These are phyloP conservation scores for Psittacula echo DNA, from an alignment of 2,797 vertebrate genomes.

Conservation along the genomic window DNA sequence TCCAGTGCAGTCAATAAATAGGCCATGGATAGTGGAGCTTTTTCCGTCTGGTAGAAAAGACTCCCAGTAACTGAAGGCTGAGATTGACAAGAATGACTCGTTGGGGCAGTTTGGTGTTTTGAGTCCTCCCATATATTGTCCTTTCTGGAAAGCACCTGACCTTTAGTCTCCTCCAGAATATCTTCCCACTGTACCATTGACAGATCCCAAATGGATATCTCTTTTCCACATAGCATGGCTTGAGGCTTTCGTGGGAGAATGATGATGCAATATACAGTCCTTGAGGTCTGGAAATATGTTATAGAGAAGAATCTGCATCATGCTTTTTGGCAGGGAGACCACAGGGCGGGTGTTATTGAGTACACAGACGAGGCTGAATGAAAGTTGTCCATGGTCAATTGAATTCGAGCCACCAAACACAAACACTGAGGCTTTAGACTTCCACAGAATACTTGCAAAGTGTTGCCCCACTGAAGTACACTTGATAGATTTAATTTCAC, in stretches of 20 bases:
- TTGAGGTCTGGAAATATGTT: neutral
- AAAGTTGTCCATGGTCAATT: neutral
- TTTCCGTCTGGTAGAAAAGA: neutral
- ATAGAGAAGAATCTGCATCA: neutral
- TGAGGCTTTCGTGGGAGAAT: neutral
- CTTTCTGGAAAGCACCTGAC: neutral
- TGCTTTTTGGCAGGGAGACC: neutral
- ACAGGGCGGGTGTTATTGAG: neutral
- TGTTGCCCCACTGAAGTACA: rapidly evolving
- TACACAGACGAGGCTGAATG: neutral
- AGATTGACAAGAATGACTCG: neutral
- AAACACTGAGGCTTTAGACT: neutral
- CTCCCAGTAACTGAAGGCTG: neutral
- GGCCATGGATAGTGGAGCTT: neutral
- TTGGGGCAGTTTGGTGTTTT: neutral
- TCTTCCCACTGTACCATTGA: neutral
- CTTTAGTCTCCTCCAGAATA: neutral
- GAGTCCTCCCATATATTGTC: neutral
- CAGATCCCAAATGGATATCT: neutral
- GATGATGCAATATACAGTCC: neutral
- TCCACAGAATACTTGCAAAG: neutral
- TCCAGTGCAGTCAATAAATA: neutral
- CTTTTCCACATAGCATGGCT: neutral
- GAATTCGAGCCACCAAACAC: neutral
- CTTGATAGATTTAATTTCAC: neutral